Evolutionary conservation across 1,140 invertebrate genomes (phyloP).

Genomic region (Hycleus cichorii): DNA sequence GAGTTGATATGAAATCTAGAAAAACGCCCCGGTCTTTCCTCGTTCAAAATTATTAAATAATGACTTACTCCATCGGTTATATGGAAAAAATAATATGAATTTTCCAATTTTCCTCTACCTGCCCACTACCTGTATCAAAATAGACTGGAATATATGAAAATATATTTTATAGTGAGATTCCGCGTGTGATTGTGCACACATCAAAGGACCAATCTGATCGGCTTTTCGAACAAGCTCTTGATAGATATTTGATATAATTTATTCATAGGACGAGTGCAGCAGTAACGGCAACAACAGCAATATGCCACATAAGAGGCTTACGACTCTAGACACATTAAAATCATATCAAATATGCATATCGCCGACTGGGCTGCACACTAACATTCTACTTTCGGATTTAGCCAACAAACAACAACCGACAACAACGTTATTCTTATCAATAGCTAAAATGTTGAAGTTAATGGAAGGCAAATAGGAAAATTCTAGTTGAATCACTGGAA

Average conservation of each 20-base stretch:
- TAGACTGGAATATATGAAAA: no score
- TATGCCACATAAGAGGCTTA: conserved; percentile 42
- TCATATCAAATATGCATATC: conserved; percentile 45
- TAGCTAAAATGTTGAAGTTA: no score
- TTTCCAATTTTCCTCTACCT: no score
- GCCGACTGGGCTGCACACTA: conserved; percentile 18
- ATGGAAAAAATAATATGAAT: no score
- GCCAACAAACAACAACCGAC: neutral
- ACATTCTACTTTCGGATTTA: conserved; percentile 37
- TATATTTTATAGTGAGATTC: no score
- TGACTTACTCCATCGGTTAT: no score
- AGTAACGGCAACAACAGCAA: conserved; percentile 19
- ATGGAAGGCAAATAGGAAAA: neutral
- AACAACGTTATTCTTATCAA: neutral
- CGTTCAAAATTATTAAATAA: no score
- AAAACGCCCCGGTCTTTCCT: no score
- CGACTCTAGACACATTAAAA: conserved; percentile 43
- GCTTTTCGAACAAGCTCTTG: conserved; percentile 35
- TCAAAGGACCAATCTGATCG: conserved; percentile 40
- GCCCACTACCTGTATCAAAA: no score
- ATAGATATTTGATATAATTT: conserved; percentile 45
- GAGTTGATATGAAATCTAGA: no score
- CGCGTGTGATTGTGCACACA: conserved; percentile 15
- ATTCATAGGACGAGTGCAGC: conserved; percentile 40
- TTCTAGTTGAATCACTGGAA: neutral